A percentile compares a stretch with the other conserved stretches of the same genome.
Evolutionary conservation across 2,113 vertebrate genomes (phyloP).

Genomic region (Chaetura pelagica): DNA sequence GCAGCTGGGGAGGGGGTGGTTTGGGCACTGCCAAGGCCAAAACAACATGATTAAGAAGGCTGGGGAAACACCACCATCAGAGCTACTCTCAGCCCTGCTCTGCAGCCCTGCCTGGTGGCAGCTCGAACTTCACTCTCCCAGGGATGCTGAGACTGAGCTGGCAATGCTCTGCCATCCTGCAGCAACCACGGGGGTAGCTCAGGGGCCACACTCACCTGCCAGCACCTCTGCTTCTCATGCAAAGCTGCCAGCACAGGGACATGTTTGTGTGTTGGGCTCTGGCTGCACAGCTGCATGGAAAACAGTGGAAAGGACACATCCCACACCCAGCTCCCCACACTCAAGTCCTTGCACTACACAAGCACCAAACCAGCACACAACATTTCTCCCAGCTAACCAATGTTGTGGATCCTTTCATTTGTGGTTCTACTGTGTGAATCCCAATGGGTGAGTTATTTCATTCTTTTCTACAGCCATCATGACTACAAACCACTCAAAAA

Average conservation of each 20-base stretch:
- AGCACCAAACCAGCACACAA: neutral
- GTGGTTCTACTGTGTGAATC: neutral
- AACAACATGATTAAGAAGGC: no score
- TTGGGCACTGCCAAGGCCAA: neutral
- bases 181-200: neutral
- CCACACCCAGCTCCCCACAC: neutral
- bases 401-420: neutral
- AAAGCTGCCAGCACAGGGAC: neutral
- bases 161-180: neutral
- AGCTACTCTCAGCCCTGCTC: neutral
- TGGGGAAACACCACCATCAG: fast-evolving
- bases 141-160: neutral
- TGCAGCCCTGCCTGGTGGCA: neutral
- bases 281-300: neutral
- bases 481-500: neutral
- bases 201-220: neutral
- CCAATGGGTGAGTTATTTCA: neutral
- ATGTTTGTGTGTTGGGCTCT: neutral
- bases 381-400: neutral
- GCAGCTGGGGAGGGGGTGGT: neutral
- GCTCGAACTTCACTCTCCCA: neutral
- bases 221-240: neutral
- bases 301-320: fast-evolving
- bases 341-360: neutral
- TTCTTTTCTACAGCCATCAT: neutral